phyloP scores from a whole-genome alignment of 2,113 vertebrate species.

The Osmerus mordax region DNA sequence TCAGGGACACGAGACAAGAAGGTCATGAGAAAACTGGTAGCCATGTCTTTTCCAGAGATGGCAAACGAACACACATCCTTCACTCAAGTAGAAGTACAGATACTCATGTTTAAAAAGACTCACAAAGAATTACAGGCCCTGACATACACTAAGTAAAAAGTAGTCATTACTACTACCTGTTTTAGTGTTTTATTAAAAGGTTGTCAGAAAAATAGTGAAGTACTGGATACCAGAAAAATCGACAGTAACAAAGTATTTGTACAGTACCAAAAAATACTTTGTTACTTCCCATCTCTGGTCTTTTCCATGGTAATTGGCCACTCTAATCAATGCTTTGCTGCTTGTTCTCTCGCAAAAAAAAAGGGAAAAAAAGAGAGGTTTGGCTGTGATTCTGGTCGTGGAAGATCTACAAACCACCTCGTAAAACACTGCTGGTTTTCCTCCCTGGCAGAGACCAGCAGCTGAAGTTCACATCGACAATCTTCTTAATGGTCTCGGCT shows the following conservation, averaged over 20 bases:
- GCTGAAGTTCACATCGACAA: constrained; percentile 55
- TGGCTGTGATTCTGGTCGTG: constrained; percentile 45
- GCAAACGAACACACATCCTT: no score
- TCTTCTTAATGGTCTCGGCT: constrained; percentile 55
- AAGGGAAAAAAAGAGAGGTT: constrained; percentile 25
- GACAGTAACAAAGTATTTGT: no score
- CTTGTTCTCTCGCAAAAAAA: constrained; percentile 20
- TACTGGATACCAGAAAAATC: no score
- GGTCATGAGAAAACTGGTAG: not conserved
- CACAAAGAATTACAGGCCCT: no score
- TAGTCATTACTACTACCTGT: no score
- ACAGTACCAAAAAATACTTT: no score
- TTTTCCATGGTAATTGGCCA: not conserved
- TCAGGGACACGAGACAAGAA: constrained; percentile 14
- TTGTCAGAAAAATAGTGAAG: no score
- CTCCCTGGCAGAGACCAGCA: constrained; percentile 47
- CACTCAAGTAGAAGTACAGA: no score
- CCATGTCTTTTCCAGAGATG: not conserved
- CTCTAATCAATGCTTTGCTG: constrained; percentile 36
- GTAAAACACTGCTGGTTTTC: constrained; percentile 63
- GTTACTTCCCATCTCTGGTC: no score
- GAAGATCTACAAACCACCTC: constrained; percentile 61
- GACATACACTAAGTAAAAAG: no score
- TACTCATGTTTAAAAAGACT: no score
- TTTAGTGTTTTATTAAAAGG: no score